A percentile compares a stretch with the other conserved stretches of the same genome.
phyloP scores from a whole-genome alignment of 2,797 vertebrate genomes.

The Pseudochromis fuscus region DNA sequence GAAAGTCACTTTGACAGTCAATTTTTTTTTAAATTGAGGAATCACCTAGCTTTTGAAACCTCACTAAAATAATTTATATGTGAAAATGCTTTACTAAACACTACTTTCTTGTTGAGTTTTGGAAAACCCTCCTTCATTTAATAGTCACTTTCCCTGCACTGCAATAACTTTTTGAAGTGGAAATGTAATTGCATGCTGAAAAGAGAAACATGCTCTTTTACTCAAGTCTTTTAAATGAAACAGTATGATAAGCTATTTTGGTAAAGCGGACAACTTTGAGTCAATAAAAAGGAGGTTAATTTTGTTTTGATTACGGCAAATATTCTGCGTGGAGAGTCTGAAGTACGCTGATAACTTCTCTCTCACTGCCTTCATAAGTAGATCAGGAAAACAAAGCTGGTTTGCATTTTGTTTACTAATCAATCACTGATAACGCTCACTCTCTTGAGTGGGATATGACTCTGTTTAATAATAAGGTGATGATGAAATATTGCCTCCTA shows the following conservation, averaged over 20 bases:
- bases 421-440: conserved; percentile 49
- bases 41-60: neutral
- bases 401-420: conserved; percentile 54
- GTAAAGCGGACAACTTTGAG: conserved; percentile 27
- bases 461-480: conserved; percentile 33
- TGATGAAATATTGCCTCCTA: conserved; percentile 29
- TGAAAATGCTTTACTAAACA: neutral
- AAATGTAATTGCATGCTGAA: conserved; percentile 31
- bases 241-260: conserved; percentile 17
- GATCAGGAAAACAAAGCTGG: conserved; percentile 39
- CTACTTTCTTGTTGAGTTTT: neutral
- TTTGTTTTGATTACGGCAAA: conserved; percentile 50
- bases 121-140: conserved; percentile 13
- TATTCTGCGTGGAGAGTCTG: conserved; percentile 12
- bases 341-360: conserved; percentile 34
- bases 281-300: conserved; percentile 51
- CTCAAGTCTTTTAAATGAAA: conserved; percentile 19
- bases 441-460: conserved; percentile 33
- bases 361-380: conserved; percentile 31
- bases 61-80: conserved; percentile 1
- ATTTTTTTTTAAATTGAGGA: neutral
- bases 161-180: conserved; percentile 13
- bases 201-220: conserved; percentile 12
- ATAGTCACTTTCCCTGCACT: conserved; percentile 9
- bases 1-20: neutral